Evolutionary conservation across 2,113 vertebrate species (phyloP).

Genomic region (Xenopus laevis): DNA sequence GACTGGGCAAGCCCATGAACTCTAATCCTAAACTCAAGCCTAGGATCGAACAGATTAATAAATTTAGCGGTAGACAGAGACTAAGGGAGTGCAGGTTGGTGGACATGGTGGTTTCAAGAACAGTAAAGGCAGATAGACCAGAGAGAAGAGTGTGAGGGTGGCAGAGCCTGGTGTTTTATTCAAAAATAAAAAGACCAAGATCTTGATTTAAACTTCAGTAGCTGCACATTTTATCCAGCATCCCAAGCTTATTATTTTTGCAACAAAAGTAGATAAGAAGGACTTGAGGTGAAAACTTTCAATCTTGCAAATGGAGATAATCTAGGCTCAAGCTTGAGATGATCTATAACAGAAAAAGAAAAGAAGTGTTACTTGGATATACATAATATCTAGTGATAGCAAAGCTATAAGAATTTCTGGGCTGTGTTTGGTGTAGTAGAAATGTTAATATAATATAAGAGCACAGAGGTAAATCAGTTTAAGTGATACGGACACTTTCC

Average conservation of each 20-base stretch:
- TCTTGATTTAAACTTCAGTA: not conserved
- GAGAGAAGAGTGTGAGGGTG: not conserved
- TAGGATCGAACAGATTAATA: constrained; percentile 77
- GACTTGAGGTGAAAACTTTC: constrained; percentile 9
- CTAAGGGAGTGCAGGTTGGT: constrained; percentile 70
- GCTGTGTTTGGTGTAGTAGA: too few species aligned
- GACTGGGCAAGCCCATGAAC: constrained; percentile 87
- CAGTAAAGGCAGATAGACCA: constrained; percentile 4
- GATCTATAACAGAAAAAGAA: constrained; percentile 1
- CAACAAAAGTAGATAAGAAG: not conserved
- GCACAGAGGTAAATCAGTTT: too few species aligned
- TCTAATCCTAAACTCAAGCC: constrained; percentile 81
- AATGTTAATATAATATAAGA: too few species aligned
- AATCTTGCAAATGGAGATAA: constrained; percentile 3
- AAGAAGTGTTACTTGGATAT: not conserved
- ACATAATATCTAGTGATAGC: too few species aligned
- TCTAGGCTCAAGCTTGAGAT: not conserved
- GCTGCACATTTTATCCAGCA: not conserved
- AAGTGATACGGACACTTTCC: too few species aligned
- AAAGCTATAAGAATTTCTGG: too few species aligned
- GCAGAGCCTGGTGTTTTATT: not conserved
- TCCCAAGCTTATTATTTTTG: constrained; percentile 22
- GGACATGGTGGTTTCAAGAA: constrained; percentile 54
- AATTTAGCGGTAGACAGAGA: constrained; percentile 70
- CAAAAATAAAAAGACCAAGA: not conserved